phyloP scores from a whole-genome alignment of 2,888 invertebrate genomes.

The Philereme vetulata region DNA sequence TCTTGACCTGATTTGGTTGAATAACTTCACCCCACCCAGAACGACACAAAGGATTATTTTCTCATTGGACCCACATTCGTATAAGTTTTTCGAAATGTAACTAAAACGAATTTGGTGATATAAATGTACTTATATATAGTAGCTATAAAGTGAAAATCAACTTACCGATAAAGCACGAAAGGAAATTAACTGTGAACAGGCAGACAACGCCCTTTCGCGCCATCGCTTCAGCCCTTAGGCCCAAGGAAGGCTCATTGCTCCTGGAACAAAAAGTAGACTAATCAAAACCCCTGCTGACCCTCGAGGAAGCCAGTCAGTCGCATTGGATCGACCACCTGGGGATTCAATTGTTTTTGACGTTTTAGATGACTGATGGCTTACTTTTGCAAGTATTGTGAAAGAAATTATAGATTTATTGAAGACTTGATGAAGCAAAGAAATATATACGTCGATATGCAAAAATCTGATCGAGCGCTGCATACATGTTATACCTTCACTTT shows the following conservation, averaged over 20 bases:
- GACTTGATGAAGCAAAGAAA: too few relatives aligned
- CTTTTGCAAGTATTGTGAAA: background rate
- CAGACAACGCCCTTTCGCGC: slow-evolving; percentile 65
- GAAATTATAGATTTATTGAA: background rate
- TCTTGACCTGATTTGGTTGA: too few relatives aligned
- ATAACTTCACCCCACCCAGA: too few relatives aligned
- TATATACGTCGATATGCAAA: too few relatives aligned
- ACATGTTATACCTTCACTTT: too few relatives aligned
- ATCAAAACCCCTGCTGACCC: slow-evolving; percentile 58
- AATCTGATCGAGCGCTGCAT: too few relatives aligned
- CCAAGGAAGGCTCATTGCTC: slow-evolving; percentile 62
- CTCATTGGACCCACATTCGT: too few relatives aligned
- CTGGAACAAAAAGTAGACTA: slow-evolving; percentile 68
- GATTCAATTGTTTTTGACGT: slow-evolving; percentile 31
- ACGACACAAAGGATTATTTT: too few relatives aligned
- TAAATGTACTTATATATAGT: background rate
- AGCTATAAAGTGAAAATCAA: slow-evolving; percentile 25
- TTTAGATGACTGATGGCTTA: slow-evolving; percentile 13
- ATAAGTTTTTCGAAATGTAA: too few relatives aligned
- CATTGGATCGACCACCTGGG: slow-evolving; percentile 24
- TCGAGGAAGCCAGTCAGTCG: slow-evolving; percentile 22
- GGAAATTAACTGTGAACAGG: slow-evolving; percentile 77
- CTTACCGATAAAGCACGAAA: slow-evolving; percentile 78
- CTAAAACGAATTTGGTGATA: too few relatives aligned
- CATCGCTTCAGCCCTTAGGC: slow-evolving; percentile 59